Evolutionary conservation across 2,888 invertebrate genomes (phyloP).

Genomic region (Acanthosepion pharaonis): DNA sequence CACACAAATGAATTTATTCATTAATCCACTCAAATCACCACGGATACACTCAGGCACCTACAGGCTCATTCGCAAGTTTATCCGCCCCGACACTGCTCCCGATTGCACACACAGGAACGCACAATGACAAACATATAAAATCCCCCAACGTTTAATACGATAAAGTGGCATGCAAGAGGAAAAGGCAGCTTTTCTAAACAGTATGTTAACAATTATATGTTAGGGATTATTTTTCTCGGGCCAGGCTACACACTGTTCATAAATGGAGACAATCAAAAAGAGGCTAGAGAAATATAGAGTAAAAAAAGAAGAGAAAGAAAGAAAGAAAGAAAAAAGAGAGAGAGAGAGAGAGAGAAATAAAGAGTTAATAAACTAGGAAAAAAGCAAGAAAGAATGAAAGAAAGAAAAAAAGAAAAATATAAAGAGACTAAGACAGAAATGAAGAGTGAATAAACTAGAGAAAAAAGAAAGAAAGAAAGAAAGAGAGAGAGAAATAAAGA

Average conservation of each 20-base stretch:
- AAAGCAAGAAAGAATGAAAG: neutral
- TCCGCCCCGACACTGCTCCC: neutral
- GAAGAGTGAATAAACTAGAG: too few relatives aligned
- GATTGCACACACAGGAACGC: neutral
- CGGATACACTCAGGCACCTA: neutral
- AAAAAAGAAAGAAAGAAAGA: neutral
- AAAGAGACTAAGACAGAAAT: too few relatives aligned
- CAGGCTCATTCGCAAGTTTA: neutral
- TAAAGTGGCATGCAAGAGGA: neutral
- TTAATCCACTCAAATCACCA: neutral
- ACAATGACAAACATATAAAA: neutral
- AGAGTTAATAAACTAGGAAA: neutral
- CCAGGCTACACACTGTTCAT: neutral
- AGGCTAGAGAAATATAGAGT: neutral
- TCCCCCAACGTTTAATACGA: neutral
- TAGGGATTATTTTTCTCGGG: neutral
- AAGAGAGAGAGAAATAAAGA: neutral
- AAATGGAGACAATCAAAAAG: neutral
- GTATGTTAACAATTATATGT: neutral
- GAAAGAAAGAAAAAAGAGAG: neutral
- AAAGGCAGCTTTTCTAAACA: neutral
- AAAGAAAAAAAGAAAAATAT: too few relatives aligned
- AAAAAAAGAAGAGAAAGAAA: neutral
- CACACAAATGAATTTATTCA: neutral
- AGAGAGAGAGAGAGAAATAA: neutral